Conservation (phyloP, 1,140 invertebrate species). For the Trichonephila clavipes region DNA sequence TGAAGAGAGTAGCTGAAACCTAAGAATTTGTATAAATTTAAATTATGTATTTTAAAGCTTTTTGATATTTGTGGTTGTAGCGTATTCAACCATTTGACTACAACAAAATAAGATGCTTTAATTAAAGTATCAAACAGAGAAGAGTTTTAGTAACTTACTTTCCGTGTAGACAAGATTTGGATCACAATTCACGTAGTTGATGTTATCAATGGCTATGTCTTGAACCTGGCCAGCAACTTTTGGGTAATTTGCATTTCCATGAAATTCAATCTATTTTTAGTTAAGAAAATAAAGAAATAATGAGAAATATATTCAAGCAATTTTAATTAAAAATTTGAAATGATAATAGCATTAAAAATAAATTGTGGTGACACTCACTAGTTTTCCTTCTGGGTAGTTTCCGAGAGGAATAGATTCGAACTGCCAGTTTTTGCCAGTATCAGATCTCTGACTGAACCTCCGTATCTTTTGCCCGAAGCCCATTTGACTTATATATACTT, state of each 20-base stretch:
- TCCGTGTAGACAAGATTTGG: slow-evolving; percentile 25
- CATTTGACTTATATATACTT: slow-evolving; percentile 6
- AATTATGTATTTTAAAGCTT: no score
- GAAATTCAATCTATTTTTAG: slow-evolving; percentile 48
- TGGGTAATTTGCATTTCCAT: neutral
- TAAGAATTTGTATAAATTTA: no score
- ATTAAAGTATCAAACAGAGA: no score
- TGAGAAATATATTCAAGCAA: neutral
- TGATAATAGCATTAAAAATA: neutral
- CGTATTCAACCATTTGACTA: no score
- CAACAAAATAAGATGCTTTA: no score
- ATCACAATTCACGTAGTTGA: slow-evolving; percentile 71
- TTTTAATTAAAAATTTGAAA: neutral
- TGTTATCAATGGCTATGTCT: slow-evolving; percentile 74
- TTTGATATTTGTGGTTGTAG: no score
- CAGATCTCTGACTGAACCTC: neutral
- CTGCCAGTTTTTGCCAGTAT: slow-evolving; percentile 67
- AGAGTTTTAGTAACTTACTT: no score
- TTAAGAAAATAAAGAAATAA: neutral
- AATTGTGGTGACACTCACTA: slow-evolving; percentile 8
- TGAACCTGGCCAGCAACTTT: neutral
- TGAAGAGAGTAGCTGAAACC: no score
- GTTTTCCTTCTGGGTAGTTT: slow-evolving; percentile 50
- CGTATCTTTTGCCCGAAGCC: neutral
- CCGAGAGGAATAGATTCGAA: slow-evolving; percentile 50